Evolutionary conservation across 1,140 invertebrate genomes (phyloP), one percentile per base, ranked within the genome.

Genomic region (Homalodisca vitripennis): DNA sequence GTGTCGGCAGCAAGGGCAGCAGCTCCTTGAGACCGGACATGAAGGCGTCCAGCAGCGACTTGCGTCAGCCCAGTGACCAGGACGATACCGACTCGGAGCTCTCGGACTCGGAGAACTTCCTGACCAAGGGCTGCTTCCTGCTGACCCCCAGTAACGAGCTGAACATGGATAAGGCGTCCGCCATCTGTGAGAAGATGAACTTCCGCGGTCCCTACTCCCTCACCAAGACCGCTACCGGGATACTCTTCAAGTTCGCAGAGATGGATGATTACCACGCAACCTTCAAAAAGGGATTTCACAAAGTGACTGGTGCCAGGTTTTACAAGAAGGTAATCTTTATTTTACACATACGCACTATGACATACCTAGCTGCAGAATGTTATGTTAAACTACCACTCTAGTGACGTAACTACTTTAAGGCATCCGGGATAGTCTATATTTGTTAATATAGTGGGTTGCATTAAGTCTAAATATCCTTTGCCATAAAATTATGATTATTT

Each of bases 161-260:
- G 69, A 92, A 87, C 75, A 87, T 92, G 84, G 91, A 93, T 79
- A 90, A 91, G 73, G 91, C 91, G 0, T 89, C 89, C n/a, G 84
- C 88, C 73, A 92, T 93, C 73, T 92, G 90, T 79, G 91, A 93
- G 81, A 92, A 92, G 80, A 91, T 93, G 86, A 90, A 89, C 80
- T 92, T 92, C 79, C 89, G 89, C 73, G 90, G 90, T 34, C 89
- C 89, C 74, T 92, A 92, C 81, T 91, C 89, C 70, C 82, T 93
- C 73, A 92, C 91, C 48, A 92, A 91, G 82, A 93, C 91, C 0
- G 91, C 91, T 67, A 93, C 90, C 55, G 91, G 91, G n/a, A 92
- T 93, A 74, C 83, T 92, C 55, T 93, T 93, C 84, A 92, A 92
- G 79, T 92, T 93, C 80, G 91, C 89, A 72, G 88, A 89, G 78